phyloP scores from a whole-genome alignment of 2,888 invertebrate species.

The Drosophila fulvimacula region DNA sequence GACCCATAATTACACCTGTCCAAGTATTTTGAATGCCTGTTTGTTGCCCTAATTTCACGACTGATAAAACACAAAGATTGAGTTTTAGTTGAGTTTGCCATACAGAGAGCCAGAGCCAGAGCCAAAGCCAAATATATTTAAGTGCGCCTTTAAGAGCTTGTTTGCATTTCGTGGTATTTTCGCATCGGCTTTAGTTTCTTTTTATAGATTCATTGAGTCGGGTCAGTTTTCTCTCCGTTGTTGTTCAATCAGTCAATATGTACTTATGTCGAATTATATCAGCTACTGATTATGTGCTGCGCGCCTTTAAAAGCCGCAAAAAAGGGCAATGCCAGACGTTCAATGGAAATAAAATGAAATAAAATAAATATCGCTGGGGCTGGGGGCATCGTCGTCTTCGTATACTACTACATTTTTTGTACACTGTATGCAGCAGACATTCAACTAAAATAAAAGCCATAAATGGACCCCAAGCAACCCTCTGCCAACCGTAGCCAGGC shows the following conservation, averaged over 20 bases:
- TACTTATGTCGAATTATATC: conserved; percentile 57
- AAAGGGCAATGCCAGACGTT: conserved; percentile 37
- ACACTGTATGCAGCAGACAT: conserved; percentile 34
- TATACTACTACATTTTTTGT: background rate
- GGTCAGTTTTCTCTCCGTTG: conserved; percentile 19
- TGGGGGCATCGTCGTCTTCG: conserved; percentile 1
- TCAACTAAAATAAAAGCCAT: conserved; percentile 72
- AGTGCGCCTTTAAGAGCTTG: conserved; percentile 22
- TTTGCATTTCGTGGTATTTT: background rate
- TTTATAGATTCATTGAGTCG: conserved; percentile 22
- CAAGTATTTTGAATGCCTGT: conserved; percentile 33
- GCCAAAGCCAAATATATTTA: conserved; percentile 7
- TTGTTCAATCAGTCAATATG: conserved; percentile 49
- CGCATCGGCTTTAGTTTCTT: background rate
- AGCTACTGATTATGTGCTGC: conserved; percentile 58
- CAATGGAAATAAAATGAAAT: conserved; percentile 61
- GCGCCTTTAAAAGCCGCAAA: conserved; percentile 59
- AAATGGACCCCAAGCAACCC: conserved; percentile 46
- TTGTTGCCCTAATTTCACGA: conserved; percentile 71
- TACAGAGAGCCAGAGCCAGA: background rate
- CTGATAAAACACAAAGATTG: conserved; percentile 73
- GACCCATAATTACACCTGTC: conserved; percentile 75
- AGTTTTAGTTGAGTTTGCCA: conserved; percentile 15
- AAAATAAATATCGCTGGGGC: conserved; percentile 44
- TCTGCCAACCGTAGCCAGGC: conserved; percentile 39